Base-by-base conservation (phyloP, 2,113 vertebrate species). In the Nanger granti region DNA sequence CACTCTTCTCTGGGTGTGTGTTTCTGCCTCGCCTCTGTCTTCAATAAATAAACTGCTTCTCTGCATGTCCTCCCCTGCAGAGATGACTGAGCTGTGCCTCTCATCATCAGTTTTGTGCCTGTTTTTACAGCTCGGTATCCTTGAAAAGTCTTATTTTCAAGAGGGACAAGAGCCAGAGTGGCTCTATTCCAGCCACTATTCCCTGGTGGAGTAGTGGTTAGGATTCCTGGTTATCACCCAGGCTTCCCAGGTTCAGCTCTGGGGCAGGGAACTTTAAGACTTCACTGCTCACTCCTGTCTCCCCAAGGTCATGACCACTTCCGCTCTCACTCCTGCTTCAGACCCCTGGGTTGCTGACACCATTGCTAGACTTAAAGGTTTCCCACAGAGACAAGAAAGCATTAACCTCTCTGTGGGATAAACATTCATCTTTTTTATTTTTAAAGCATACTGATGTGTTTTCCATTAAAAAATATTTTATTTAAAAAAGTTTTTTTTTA, bases 401-500 rank as follows among this genome's bases (percentile, higher is more conserved):
- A 0, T 11, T 8, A 49, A 62, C 62, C 52, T 28, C 31, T 89
- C 1, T 8, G 24, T 11, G 29, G 55, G 41, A 52, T 64, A 17
- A 79, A 31, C 3, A 4, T 44, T 1, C 54, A n/a, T 93, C 17
- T 37, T 87, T 57, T 3, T 47, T 15, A 57, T 66, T 87, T 57
- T 20, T 15, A 86, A 95, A 69, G 17, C 20, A 66, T 49, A 87
- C 1, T 37, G 26, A 20, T 54, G 49, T 28, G 14, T 49, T 89
- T 92, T 86, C 41, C 87, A 80, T n/a, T 44, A 10, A 29, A 14
- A 15, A 54, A 31, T 62, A 20, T 55, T 87, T 85, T n/a, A 76
- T 41, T 96, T 89, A 8, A 49, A 80, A 83, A 94, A 29, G 31
- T 44, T 95, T 90, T 95, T 90, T 94, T 73, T 26, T 10, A 94